phyloP scores from a whole-genome alignment of 2,113 vertebrate species.

The Setophaga kirtlandii region DNA sequence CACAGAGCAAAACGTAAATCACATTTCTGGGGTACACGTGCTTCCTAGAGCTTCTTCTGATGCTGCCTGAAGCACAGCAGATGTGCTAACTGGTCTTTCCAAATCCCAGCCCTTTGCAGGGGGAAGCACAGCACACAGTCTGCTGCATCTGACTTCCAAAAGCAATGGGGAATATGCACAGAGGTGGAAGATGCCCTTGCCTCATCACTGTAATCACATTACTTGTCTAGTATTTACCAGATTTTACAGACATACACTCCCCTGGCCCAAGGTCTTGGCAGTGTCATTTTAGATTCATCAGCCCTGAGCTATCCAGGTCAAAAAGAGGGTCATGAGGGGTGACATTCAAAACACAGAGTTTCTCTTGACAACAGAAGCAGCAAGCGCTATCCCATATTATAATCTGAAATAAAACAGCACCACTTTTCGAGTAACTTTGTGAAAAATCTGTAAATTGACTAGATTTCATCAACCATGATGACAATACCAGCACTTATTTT shows the following conservation, averaged over 20 bases:
- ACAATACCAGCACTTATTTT: conserved; percentile 33
- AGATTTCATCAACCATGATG: conserved; percentile 10
- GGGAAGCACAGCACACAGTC: neutral
- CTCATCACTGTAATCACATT: neutral
- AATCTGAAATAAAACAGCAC: conserved; percentile 4
- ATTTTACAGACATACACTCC: neutral
- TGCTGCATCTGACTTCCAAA: neutral
- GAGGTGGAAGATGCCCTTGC: neutral
- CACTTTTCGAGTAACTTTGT: conserved; percentile 36
- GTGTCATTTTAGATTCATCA: neutral
- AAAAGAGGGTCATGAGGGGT: neutral
- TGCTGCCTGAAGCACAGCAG: neutral
- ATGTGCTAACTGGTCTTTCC: neutral
- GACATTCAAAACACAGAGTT: neutral
- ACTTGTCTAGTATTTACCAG: neutral
- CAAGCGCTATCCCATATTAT: neutral
- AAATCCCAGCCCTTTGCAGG: neutral
- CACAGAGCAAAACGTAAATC: neutral
- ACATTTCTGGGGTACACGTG: neutral
- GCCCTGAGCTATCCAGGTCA: neutral
- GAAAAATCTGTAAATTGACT: conserved; percentile 45
- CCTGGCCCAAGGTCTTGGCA: neutral
- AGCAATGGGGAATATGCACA: neutral
- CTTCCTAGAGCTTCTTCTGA: neutral
- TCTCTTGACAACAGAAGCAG: conserved; percentile 16